phyloP scores from a whole-genome alignment of 2,888 invertebrate genomes.

The Lycocerus yunnanus region DNA sequence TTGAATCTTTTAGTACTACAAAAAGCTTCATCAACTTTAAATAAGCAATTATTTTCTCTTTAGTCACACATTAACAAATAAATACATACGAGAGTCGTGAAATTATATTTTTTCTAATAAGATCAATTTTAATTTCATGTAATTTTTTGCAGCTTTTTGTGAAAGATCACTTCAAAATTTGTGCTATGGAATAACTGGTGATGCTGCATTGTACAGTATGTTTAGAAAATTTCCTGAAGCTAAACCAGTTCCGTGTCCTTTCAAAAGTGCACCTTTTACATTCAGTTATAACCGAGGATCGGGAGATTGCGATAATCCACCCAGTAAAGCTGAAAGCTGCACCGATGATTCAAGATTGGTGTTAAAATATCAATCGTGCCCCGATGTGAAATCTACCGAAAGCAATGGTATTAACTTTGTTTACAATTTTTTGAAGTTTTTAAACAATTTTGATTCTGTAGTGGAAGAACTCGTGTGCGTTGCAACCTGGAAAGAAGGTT shows the following conservation, averaged over 20 bases:
- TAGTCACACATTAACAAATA: not conserved
- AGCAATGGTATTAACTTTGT: constrained; percentile 65
- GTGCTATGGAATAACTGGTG: constrained; percentile 71
- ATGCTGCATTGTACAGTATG: constrained; percentile 75
- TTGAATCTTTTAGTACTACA: not conserved
- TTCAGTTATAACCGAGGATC: constrained; percentile 79
- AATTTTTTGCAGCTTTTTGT: constrained; percentile 64
- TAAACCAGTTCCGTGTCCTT: constrained; percentile 72
- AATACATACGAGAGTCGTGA: not conserved
- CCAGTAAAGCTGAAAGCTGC: constrained; percentile 80
- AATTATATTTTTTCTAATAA: too few species aligned
- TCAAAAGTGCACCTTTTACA: constrained; percentile 78
- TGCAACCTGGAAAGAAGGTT: constrained; percentile 84
- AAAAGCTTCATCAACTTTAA: not conserved
- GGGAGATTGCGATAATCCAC: constrained; percentile 75
- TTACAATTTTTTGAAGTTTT: constrained; percentile 26
- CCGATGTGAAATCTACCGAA: constrained; percentile 76
- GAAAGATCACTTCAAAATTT: constrained; percentile 63
- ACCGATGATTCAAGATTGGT: constrained; percentile 80
- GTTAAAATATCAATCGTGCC: constrained; percentile 82
- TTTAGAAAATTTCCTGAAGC: constrained; percentile 73
- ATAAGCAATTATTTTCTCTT: not conserved
- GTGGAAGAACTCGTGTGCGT: constrained; percentile 82
- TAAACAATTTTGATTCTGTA: constrained; percentile 44
- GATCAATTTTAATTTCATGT: too few species aligned